Evolutionary conservation across 1,140 invertebrate genomes (phyloP).

Genomic region (Drosophila equinoxialis): DNA sequence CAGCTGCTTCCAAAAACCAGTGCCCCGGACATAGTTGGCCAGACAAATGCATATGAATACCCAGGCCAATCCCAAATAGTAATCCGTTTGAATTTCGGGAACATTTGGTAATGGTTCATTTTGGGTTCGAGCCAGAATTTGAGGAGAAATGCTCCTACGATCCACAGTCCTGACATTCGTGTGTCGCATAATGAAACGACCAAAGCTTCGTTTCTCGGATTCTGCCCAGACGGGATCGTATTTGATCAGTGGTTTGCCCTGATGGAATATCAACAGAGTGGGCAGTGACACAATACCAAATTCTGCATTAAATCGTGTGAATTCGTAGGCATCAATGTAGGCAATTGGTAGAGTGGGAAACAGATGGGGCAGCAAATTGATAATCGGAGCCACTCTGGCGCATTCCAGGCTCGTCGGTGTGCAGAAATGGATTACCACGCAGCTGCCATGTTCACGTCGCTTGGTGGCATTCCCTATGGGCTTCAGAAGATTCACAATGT

Average conservation of each 20-base stretch:
- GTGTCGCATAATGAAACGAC: slow-evolving; percentile 91
- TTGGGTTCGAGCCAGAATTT: not conserved
- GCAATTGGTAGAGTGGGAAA: slow-evolving; percentile 94
- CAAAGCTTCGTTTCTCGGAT: slow-evolving; percentile 91
- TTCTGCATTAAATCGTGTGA: slow-evolving; percentile 94
- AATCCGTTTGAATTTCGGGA: slow-evolving; percentile 85
- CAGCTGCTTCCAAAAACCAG: slow-evolving; percentile 90
- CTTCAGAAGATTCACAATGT: slow-evolving; percentile 82
- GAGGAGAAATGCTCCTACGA: slow-evolving; percentile 35
- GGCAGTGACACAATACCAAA: slow-evolving; percentile 97
- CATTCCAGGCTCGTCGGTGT: slow-evolving; percentile 95
- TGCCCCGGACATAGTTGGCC: slow-evolving; percentile 90
- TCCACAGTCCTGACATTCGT: slow-evolving; percentile 88
- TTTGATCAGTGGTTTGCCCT: slow-evolving; percentile 88
- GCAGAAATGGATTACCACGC: slow-evolving; percentile 94
- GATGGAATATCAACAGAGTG: slow-evolving; percentile 96
- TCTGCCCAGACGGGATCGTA: slow-evolving; percentile 86
- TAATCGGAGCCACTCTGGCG: slow-evolving; percentile 93
- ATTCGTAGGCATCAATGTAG: slow-evolving; percentile 94
- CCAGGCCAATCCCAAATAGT: slow-evolving; percentile 93
- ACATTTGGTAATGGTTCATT: slow-evolving; percentile 84
- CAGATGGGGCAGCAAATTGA: slow-evolving; percentile 91
- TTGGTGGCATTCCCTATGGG: slow-evolving; percentile 83
- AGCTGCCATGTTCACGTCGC: slow-evolving; percentile 86
- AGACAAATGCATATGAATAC: slow-evolving; percentile 91